Conservation (phyloP, 2,888 invertebrate genomes). For the Idaea biselata region DNA sequence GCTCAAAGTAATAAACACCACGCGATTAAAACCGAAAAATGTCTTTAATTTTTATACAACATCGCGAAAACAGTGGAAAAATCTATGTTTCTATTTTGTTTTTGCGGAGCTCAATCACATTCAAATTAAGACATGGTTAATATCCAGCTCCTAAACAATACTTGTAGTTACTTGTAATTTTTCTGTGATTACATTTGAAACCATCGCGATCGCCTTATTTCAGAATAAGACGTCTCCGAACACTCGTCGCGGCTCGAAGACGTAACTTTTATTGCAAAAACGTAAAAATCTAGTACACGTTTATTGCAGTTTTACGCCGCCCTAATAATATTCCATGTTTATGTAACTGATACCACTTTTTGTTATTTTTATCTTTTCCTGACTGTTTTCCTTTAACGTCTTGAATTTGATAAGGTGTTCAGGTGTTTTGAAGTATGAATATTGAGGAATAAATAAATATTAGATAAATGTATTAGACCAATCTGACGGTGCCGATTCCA, state of each 20-base stretch:
- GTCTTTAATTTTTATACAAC: too few relatives aligned
- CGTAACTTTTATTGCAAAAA: constrained; percentile 49
- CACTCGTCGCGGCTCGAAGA: constrained; percentile 28
- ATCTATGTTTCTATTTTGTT: neutral
- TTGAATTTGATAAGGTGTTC: constrained; percentile 16
- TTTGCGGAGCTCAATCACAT: neutral
- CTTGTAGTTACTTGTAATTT: neutral
- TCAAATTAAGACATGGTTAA: neutral
- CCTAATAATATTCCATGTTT: constrained; percentile 65
- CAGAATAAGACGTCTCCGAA: constrained; percentile 35
- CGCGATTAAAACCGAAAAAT: too few relatives aligned
- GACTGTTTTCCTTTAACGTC: constrained; percentile 37
- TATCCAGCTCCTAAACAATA: neutral
- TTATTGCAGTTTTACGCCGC: constrained; percentile 51
- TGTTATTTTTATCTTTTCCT: constrained; percentile 52
- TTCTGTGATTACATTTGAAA: constrained; percentile 22
- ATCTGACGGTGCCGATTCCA: too few relatives aligned
- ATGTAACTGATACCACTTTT: constrained; percentile 46
- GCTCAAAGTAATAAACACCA: too few relatives aligned
- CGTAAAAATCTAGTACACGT: constrained; percentile 62
- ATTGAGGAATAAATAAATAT: neutral
- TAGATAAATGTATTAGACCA: too few relatives aligned
- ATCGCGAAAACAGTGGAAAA: too few relatives aligned
- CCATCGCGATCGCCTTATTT: constrained; percentile 31
- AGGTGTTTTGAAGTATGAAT: constrained; percentile 16